phyloP scores from a whole-genome alignment of 2,113 vertebrate species.

The Mormyrus lacerda region DNA sequence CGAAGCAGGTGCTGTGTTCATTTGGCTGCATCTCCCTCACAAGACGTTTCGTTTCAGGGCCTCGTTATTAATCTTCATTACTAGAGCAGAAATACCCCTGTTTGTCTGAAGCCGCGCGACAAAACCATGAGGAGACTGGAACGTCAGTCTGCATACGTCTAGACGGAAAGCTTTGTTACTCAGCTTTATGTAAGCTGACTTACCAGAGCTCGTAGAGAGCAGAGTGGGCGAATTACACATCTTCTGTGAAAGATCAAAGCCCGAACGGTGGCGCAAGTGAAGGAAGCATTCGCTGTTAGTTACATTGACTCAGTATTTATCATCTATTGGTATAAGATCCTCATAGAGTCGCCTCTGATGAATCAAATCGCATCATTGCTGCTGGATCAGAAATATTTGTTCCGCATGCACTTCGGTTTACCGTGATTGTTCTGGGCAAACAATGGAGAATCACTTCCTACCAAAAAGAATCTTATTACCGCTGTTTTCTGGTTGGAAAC shows the following conservation, averaged over 20 bases:
- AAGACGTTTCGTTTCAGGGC: slow-evolving; percentile 32
- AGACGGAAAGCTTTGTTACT: slow-evolving; percentile 6
- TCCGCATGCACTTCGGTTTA: background rate
- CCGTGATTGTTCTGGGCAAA: slow-evolving; percentile 11
- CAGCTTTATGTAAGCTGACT: slow-evolving; percentile 11
- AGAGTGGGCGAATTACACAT: background rate
- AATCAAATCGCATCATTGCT: background rate
- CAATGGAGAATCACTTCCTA: background rate
- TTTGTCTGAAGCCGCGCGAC: slow-evolving; percentile 40
- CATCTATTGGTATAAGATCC: background rate
- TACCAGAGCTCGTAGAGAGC: background rate
- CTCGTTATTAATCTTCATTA: slow-evolving; percentile 34
- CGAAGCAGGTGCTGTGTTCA: background rate
- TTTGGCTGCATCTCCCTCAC: slow-evolving; percentile 31
- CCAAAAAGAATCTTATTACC: background rate
- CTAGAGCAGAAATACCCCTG: slow-evolving; percentile 33
- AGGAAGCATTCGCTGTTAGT: slow-evolving; percentile 12
- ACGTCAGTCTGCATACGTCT: slow-evolving; percentile 11
- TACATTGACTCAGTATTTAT: slow-evolving; percentile 10
- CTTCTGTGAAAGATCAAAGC: slow-evolving; percentile 16
- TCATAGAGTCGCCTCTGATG: background rate
- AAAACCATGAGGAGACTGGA: slow-evolving; percentile 34
- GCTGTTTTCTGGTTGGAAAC: background rate
- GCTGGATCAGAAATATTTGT: background rate
- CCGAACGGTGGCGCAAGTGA: background rate